Conservation (phyloP, 2,113 vertebrate species). For the Labrus mixtus region DNA sequence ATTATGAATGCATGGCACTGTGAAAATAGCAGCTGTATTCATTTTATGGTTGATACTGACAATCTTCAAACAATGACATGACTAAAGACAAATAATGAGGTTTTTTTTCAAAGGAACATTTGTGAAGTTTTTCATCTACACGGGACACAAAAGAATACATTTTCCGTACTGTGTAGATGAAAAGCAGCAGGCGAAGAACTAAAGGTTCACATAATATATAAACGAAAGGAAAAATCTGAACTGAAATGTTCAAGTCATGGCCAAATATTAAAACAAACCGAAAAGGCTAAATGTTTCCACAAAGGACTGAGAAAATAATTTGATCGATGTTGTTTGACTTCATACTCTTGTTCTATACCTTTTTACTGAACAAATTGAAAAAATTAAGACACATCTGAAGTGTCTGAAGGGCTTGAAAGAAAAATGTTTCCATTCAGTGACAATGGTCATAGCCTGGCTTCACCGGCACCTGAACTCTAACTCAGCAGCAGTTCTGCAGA, state of each 20-base stretch:
- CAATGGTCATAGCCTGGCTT: background rate
- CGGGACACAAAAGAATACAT: background rate
- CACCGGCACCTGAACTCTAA: constrained; percentile 10
- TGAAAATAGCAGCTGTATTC: background rate
- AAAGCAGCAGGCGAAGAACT: background rate
- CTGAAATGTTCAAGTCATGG: background rate
- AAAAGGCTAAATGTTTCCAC: background rate
- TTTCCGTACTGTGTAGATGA: background rate
- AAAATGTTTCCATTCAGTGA: background rate
- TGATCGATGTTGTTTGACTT: background rate
- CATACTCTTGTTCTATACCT: background rate
- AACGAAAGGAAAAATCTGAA: background rate
- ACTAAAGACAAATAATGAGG: background rate
- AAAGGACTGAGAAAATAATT: too few relatives aligned
- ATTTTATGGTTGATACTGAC: background rate
- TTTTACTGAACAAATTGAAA: background rate
- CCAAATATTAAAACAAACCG: background rate
- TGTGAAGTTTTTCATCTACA: background rate
- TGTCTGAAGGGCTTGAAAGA: background rate
- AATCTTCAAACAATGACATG: background rate
- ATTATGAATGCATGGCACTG: too few relatives aligned
- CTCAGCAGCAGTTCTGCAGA: constrained; percentile 2
- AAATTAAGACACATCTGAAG: background rate
- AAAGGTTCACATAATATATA: background rate
- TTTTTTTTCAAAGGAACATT: background rate